These are phyloP conservation scores for Caenorhabditis sp. DNA, from an alignment of 2,888 invertebrate genomes.

Conservation along the genomic window DNA sequence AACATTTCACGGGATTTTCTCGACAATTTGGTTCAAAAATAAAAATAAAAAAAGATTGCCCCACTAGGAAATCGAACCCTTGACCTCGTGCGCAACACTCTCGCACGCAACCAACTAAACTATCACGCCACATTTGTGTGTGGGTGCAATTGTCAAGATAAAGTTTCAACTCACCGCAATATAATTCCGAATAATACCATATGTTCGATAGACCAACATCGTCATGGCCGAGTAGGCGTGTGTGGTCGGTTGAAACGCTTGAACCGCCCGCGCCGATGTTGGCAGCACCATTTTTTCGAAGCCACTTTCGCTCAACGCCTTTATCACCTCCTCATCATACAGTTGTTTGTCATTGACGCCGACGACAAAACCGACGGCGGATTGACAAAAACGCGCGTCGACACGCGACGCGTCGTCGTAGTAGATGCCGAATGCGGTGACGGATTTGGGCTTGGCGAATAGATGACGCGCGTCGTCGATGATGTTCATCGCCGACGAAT, in stretches of 20 bases:
- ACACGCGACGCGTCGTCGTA: constrained; percentile 59
- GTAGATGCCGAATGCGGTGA: constrained; percentile 56
- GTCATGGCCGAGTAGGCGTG: constrained; percentile 47
- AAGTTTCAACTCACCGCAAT: too few relatives aligned
- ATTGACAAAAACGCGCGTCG: constrained; percentile 49
- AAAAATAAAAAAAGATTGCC: too few relatives aligned
- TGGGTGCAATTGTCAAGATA: too few relatives aligned
- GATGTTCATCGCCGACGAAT: constrained; percentile 30
- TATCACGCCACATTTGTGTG: too few relatives aligned
- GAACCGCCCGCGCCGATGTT: constrained; percentile 49
- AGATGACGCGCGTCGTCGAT: constrained; percentile 41
- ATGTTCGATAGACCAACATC: constrained; percentile 47
- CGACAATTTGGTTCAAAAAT: constrained; percentile 28
- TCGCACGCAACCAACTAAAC: too few relatives aligned
- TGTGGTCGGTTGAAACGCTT: constrained; percentile 42
- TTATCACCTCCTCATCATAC: constrained; percentile 47
- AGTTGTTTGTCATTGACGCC: constrained; percentile 38
- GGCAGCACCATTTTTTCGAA: constrained; percentile 59
- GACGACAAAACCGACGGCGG: constrained; percentile 62
- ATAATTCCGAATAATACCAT: too few relatives aligned
- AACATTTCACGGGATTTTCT: too few relatives aligned
- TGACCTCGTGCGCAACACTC: too few relatives aligned
- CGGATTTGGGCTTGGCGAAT: constrained; percentile 31
- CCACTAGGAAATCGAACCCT: too few relatives aligned
- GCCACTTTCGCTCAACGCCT: constrained; percentile 51